A percentile compares a stretch with the other conserved stretches of the same genome.
These are phyloP conservation scores for Gastrophryne carolinensis DNA, from an alignment of 2,797 vertebrate species.

Conservation along the genomic window DNA sequence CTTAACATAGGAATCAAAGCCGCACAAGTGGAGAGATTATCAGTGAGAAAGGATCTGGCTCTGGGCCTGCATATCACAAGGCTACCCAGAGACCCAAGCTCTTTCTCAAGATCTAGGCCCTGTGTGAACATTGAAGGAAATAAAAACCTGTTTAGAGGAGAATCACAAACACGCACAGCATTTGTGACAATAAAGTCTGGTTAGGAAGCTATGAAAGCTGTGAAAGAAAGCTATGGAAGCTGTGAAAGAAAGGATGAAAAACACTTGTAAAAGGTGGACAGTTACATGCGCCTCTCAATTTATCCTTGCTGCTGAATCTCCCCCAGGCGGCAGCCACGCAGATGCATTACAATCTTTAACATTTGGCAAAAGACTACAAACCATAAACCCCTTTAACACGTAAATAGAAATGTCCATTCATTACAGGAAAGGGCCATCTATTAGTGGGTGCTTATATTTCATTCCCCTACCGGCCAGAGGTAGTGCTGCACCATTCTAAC, in stretches of 20 bases:
- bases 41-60: not conserved
- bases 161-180: not conserved
- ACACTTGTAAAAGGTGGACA: too few species aligned
- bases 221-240: not conserved
- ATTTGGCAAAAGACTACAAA: too few species aligned
- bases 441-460: not conserved
- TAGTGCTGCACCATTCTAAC: not conserved
- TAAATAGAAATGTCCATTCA: too few species aligned
- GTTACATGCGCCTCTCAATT: too few species aligned
- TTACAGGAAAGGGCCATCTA: too few species aligned
- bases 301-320: too few species aligned
- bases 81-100: not conserved
- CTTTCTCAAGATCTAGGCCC: not conserved
- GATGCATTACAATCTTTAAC: too few species aligned
- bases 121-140: not conserved
- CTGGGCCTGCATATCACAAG: not conserved
- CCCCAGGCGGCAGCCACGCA: too few species aligned
- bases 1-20: constrained; percentile 29
- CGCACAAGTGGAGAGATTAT: constrained; percentile 39
- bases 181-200: not conserved
- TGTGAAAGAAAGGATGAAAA: too few species aligned
- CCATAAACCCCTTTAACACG: too few species aligned
- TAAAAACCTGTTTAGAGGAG: not conserved
- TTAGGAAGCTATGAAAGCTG: not conserved
- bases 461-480: not conserved